Base-by-base conservation (phyloP, 2,888 invertebrate species). In the Colostygia pectinataria region DNA sequence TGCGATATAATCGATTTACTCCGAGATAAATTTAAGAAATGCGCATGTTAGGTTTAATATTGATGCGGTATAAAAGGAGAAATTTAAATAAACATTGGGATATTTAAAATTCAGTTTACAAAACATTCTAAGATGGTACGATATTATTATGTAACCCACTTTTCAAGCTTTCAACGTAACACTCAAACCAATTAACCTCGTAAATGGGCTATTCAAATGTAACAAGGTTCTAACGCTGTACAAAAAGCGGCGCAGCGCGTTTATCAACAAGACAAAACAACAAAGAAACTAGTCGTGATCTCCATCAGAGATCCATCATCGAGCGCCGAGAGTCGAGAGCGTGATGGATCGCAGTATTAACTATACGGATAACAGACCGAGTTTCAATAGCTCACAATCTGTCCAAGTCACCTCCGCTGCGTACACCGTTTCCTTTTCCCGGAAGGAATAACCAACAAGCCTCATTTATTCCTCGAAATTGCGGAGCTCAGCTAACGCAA, bases 261-360 rank as follows among this genome's bases (percentile, higher is more conserved):
- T 83, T 82, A 87, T 74, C 75, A 78, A 82, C 79, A 68, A 77
- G 78, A 75, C 78, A 85, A 83, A 84, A 83, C 80, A 83, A 86
- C 82, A 80, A 80, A 78, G 74, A 66, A 74, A 72, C 76, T 61
- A 82, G 78, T 84, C 87, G 86, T 83, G 83, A 85, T 80, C 79
- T 68, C 78, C 86, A 84, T 88, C 86, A 80, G 75, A 77, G 81
- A 80, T 84, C 86, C 82, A 84, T 85, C 87, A 84, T 78, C 77
- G 74, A 68, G 68, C 66, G 69, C 63, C 61, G 71, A 73, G 74
- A 71, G 75, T 40, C 34, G 44, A 50, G 44, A 71, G 70, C 70
- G 77, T 83, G 88, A 90, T 83, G 80, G 85, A 88, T 87, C 74
- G 80, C 79, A 72, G 71, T 77, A 83, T 86, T 86, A 86, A 82